Percentiles rank a stretch among this genome's conserved stretches.
phyloP scores from a whole-genome alignment of 2,888 invertebrate genomes.

The Herminia tarsipennalis region DNA sequence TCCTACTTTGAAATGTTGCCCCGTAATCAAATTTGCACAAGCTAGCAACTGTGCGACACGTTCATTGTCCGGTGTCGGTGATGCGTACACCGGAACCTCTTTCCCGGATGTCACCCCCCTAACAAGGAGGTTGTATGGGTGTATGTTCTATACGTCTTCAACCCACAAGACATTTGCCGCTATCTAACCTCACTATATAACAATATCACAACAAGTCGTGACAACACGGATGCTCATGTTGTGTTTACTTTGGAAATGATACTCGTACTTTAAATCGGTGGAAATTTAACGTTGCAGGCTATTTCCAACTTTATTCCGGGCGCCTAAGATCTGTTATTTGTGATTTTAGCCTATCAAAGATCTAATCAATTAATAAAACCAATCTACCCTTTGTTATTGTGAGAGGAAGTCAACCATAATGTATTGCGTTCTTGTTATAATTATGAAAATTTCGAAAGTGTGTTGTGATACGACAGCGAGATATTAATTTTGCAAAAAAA shows the following conservation, averaged over 20 bases:
- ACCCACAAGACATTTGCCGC: constrained; percentile 42
- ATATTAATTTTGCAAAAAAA: no score
- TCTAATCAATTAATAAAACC: no score
- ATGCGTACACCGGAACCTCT: constrained; percentile 43
- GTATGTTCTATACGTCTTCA: constrained; percentile 25
- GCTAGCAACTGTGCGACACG: constrained; percentile 34
- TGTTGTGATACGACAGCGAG: no score
- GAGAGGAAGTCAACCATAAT: no score
- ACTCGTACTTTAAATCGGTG: constrained; percentile 21
- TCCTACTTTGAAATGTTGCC: constrained; percentile 34
- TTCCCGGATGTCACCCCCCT: constrained; percentile 40
- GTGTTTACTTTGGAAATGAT: constrained; percentile 22
- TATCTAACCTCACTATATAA: constrained; percentile 29
- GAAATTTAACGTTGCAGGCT: constrained; percentile 10
- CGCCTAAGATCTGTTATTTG: constrained; percentile 3
- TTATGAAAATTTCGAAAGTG: no score
- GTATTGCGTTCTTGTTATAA: no score
- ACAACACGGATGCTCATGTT: constrained; percentile 30
- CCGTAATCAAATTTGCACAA: constrained; percentile 45
- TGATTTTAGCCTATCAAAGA: constrained; percentile 1
- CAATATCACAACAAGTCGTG: constrained; percentile 35
- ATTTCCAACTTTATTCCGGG: constrained; percentile 20
- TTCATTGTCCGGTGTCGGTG: constrained; percentile 43
- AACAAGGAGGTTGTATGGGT: constrained; percentile 19
- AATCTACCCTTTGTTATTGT: no score